These are phyloP conservation scores for Drosophila paramelanica DNA, from an alignment of 2,888 invertebrate species.

Conservation along the genomic window DNA sequence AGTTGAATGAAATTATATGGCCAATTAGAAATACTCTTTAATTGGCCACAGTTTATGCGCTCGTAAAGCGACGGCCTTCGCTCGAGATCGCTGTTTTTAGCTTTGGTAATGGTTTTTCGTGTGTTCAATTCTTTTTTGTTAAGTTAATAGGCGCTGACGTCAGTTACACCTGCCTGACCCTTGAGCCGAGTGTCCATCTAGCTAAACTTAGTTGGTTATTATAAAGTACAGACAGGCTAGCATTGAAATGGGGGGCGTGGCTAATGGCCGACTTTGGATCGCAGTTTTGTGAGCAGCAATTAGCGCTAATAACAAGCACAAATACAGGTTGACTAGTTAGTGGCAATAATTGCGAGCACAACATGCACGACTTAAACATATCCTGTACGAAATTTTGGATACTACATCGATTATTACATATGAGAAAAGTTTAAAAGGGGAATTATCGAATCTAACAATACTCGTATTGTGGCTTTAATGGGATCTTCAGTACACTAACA, in stretches of 20 bases:
- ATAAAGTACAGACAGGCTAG: constrained; percentile 4
- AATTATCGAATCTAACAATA: too few relatives aligned
- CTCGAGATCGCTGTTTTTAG: constrained; percentile 7
- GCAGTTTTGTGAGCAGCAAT: constrained; percentile 31
- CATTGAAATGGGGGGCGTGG: constrained; percentile 28
- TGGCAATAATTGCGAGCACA: background rate
- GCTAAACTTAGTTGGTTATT: background rate
- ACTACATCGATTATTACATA: background rate
- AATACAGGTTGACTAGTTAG: constrained; percentile 12
- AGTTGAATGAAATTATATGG: constrained; percentile 51
- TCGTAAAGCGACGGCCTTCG: constrained; percentile 36
- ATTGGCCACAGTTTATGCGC: constrained; percentile 44
- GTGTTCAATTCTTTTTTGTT: background rate
- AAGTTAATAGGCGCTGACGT: constrained; percentile 33
- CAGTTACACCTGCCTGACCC: constrained; percentile 35
- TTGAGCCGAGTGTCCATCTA: constrained; percentile 16
- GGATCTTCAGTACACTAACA: too few relatives aligned
- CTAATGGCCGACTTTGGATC: constrained; percentile 28
- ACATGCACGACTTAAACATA: background rate
- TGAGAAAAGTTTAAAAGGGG: too few relatives aligned
- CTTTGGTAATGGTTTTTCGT: background rate
- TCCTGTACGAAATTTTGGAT: background rate
- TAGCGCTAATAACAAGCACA: constrained; percentile 39
- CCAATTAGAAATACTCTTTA: constrained; percentile 61
- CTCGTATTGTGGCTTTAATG: too few relatives aligned